Evolutionary conservation across 2,797 vertebrate genomes (phyloP).

Genomic region (Gambelia wislizenii): DNA sequence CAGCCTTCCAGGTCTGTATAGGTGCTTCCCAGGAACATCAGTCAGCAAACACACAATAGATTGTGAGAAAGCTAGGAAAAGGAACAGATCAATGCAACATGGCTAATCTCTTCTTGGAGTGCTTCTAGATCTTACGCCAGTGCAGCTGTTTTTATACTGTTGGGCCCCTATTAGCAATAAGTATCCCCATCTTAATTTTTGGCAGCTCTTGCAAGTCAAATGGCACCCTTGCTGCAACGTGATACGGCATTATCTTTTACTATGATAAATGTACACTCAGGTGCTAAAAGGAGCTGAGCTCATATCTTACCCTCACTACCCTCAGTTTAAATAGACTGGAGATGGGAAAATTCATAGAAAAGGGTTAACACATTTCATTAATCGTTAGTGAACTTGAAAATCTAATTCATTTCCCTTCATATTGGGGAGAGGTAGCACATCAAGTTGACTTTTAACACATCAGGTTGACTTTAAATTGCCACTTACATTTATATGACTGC

Average conservation of each 20-base stretch:
- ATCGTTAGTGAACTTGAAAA: too few species aligned
- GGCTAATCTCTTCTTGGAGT: constrained; percentile 63
- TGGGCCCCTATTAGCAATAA: neutral
- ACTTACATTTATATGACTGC: too few species aligned
- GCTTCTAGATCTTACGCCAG: constrained; percentile 30
- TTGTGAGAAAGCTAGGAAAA: constrained; percentile 14
- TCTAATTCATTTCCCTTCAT: too few species aligned
- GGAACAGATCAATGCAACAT: constrained; percentile 51
- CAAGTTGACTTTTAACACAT: too few species aligned
- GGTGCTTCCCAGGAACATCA: constrained; percentile 30
- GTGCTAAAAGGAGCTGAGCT: neutral
- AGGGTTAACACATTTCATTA: neutral
- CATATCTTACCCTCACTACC: too few species aligned
- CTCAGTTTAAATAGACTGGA: neutral
- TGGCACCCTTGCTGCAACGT: neutral
- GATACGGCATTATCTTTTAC: neutral
- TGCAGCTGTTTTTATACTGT: neutral
- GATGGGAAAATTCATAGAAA: too few species aligned
- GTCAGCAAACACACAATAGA: constrained; percentile 51
- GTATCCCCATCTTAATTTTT: neutral
- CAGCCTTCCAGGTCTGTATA: constrained; percentile 50
- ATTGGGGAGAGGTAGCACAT: too few species aligned
- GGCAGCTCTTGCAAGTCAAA: neutral
- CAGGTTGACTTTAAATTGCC: too few species aligned
- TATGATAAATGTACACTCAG: neutral